Evolutionary conservation across 1,140 invertebrate species (phyloP).

Genomic region (Condylostylus longicornis): DNA sequence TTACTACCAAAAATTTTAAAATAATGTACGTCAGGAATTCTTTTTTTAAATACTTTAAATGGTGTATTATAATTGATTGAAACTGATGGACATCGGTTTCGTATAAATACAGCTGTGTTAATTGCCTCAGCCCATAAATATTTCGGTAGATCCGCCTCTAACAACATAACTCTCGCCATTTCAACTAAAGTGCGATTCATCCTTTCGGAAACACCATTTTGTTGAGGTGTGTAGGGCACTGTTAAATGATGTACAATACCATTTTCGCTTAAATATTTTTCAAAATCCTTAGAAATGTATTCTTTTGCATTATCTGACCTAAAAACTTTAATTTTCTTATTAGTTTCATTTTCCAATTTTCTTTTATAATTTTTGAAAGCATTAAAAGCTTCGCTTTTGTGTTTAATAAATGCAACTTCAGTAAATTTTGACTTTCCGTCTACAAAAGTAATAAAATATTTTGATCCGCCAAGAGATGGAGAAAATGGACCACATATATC

Average conservation of each 20-base stretch:
- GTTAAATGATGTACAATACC: slow-evolving; percentile 30
- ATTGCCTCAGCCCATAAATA: slow-evolving; percentile 36
- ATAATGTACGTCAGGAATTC: slow-evolving; percentile 19
- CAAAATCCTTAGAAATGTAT: slow-evolving; percentile 19
- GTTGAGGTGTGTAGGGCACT: slow-evolving; percentile 27
- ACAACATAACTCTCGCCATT: slow-evolving; percentile 19
- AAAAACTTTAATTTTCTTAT: slow-evolving; percentile 20
- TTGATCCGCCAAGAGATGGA: slow-evolving; percentile 13
- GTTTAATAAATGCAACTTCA: slow-evolving; percentile 1
- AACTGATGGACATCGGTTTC: slow-evolving; percentile 8
- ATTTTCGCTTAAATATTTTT: slow-evolving; percentile 10
- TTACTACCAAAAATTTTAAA: slow-evolving; percentile 23
- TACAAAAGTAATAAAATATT: slow-evolving; percentile 21
- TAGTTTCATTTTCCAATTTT: slow-evolving; percentile 14
- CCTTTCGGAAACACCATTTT: slow-evolving; percentile 32
- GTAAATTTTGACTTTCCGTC: slow-evolving; percentile 12
- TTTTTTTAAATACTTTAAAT: slow-evolving; percentile 4
- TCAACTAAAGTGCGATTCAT: slow-evolving; percentile 12
- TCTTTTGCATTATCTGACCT: slow-evolving; percentile 30
- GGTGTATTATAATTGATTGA: slow-evolving; percentile 4
- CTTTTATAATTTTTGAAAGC: slow-evolving; percentile 3
- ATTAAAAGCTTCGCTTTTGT: slow-evolving; percentile 7
- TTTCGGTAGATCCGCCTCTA: slow-evolving; percentile 15
- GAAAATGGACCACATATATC: slow-evolving; percentile 27
- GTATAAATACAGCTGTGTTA: slow-evolving; percentile 14